Evolutionary conservation across 2,113 vertebrate species (phyloP), one percentile per base, ranked within the genome.

Genomic region (Euleptes europaea): DNA sequence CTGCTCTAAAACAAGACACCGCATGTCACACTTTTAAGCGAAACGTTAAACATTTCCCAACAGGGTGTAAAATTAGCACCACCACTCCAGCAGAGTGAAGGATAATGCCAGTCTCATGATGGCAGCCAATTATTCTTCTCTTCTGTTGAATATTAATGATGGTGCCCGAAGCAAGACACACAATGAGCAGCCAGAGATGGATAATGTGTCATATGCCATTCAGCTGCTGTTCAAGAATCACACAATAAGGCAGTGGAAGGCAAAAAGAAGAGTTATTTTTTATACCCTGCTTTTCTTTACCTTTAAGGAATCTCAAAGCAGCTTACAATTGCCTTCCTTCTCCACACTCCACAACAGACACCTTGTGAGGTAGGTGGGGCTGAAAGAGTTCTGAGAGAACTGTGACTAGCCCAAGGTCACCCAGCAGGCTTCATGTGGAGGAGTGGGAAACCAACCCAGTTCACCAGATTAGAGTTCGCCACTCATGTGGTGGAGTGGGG

Each of bases 81-180:
- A 87, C 82, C 51, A 88, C 87, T 80, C 85, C 88, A 89, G 91
- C 89, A 92, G 89, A 95, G 90, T 86, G 91, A 94, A 92, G 91
- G 92, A 94, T 95, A 89, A 49, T 91, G 93, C 88, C 88, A 90
- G 89, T 72, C 90, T 77, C 8, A 67, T 71, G 83, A 87, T 92
- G 89, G 92, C 93, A 94, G 87, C 93, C 92, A 92, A 93, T 95
- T 95, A 92, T 86, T 95, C 94, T 93, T 92, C 87, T 91, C 23
- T 86, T 90, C 91, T 88, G 88, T 89, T 92, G 92, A 92, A 95
- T 93, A 92, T 93, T 93, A 90, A 95, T 92, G 47, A 89, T 91
- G 89, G 85, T 74, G 84, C 90, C 89, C 12, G 71, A 47, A 89
- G 90, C 4, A 88, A 87, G 7, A 87, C 51, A 90, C 89, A 83